These are phyloP conservation scores for Nothura maculosa DNA, from an alignment of 2,797 vertebrate species.

Conservation along the genomic window DNA sequence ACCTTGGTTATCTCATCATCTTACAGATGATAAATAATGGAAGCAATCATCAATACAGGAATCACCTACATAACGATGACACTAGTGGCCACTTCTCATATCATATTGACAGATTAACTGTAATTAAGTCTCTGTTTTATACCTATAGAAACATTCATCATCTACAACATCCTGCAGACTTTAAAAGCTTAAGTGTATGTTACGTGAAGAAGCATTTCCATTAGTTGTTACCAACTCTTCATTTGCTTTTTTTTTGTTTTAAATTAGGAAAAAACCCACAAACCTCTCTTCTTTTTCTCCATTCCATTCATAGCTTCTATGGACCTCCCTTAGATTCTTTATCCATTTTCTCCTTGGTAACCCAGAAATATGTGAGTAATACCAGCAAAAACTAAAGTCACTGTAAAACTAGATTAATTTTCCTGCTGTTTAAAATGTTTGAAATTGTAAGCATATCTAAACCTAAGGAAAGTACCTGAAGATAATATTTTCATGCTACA, in stretches of 20 bases:
- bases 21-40: accelerated
- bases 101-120: accelerated
- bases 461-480: background rate
- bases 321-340: background rate
- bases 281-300: background rate
- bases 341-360: background rate
- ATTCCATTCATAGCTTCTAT: background rate
- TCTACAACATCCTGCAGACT: background rate
- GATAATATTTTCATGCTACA: background rate
- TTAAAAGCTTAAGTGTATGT: background rate
- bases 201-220: background rate
- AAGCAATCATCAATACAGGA: background rate
- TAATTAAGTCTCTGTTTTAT: background rate
- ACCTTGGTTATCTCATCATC: background rate
- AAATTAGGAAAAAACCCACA: background rate
- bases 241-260: background rate
- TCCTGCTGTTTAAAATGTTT: too few species aligned
- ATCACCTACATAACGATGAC: accelerated
- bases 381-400: background rate
- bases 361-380: background rate
- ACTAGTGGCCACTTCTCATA: background rate
- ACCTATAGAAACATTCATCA: accelerated
- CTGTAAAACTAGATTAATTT: background rate
- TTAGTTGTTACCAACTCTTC: background rate
- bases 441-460: background rate